Evolutionary conservation across 2,888 invertebrate genomes (phyloP).

Genomic region (Mythimna vitellina): DNA sequence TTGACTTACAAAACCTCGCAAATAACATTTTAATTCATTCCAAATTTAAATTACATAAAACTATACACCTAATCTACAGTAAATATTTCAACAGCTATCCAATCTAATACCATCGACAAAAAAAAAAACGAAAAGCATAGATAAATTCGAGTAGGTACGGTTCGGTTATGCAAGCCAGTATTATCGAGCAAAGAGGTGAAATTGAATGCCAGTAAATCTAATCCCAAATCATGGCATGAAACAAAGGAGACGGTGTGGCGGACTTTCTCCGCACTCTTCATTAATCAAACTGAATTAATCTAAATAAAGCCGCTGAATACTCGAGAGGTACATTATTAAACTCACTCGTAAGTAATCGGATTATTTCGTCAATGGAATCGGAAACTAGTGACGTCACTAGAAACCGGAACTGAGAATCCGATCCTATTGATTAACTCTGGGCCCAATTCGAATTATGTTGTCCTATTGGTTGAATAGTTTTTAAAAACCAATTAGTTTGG

Average conservation of each 20-base stretch:
- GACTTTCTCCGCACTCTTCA: slow-evolving; percentile 80
- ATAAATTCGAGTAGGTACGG: slow-evolving; percentile 47
- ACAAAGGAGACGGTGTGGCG: slow-evolving; percentile 72
- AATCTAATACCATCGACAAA: slow-evolving; percentile 50
- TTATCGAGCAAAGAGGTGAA: slow-evolving; percentile 69
- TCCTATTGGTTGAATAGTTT: slow-evolving; percentile 21
- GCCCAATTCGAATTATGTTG: slow-evolving; percentile 27
- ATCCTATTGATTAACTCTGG: slow-evolving; percentile 40
- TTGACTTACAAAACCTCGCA: no score
- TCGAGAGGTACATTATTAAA: slow-evolving; percentile 59
- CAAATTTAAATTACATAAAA: slow-evolving; percentile 43
- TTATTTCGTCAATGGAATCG: slow-evolving; percentile 61
- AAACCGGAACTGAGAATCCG: slow-evolving; percentile 52
- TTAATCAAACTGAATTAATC: slow-evolving; percentile 85
- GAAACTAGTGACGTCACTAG: slow-evolving; percentile 54
- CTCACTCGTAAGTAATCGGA: slow-evolving; percentile 63
- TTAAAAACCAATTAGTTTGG: slow-evolving; percentile 32
- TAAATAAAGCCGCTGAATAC: slow-evolving; percentile 73
- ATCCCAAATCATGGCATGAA: slow-evolving; percentile 70
- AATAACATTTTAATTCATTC: slow-evolving; percentile 49
- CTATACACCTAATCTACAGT: slow-evolving; percentile 45
- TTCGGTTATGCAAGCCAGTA: slow-evolving; percentile 55
- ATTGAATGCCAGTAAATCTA: slow-evolving; percentile 70
- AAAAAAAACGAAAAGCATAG: slow-evolving; percentile 41
- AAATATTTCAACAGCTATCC: slow-evolving; percentile 61